Conservation (phyloP, 2,888 invertebrate species). For the Seira sanloemensis region DNA sequence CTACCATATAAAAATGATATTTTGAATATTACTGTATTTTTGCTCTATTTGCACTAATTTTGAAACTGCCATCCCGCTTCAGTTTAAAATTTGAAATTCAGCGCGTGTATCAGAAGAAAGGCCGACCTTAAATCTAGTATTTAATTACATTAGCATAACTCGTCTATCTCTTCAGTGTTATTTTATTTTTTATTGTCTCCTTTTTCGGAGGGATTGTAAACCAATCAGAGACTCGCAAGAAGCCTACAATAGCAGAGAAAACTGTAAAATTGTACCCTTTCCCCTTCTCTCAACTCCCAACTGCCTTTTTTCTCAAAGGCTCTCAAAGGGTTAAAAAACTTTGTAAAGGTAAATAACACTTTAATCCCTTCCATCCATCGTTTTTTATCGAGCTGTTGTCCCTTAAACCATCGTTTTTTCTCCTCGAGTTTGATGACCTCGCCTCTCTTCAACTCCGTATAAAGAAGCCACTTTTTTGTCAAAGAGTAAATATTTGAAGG, state of each 20-base stretch:
- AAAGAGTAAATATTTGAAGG: conserved; percentile 51
- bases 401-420: conserved; percentile 10
- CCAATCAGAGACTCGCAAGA: too few relatives aligned
- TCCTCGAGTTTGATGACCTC: background rate
- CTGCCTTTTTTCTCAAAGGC: background rate
- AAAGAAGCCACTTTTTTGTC: background rate
- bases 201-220: background rate
- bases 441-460: background rate
- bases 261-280: background rate
- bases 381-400: conserved; percentile 48
- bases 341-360: conserved; percentile 9
- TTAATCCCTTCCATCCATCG: too few relatives aligned
- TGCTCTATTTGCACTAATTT: too few relatives aligned
- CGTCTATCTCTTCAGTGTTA: too few relatives aligned
- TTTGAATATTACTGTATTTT: too few relatives aligned
- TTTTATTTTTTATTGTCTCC: too few relatives aligned
- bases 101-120: too few relatives aligned
- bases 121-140: too few relatives aligned
- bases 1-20: too few relatives aligned
- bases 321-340: conserved; percentile 54
- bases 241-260: background rate
- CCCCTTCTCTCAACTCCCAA: background rate
- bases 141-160: too few relatives aligned
- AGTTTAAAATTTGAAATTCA: too few relatives aligned
- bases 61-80: too few relatives aligned